These are phyloP conservation scores for Drosophila elegans DNA, from an alignment of 1,140 invertebrate genomes.

Conservation along the genomic window DNA sequence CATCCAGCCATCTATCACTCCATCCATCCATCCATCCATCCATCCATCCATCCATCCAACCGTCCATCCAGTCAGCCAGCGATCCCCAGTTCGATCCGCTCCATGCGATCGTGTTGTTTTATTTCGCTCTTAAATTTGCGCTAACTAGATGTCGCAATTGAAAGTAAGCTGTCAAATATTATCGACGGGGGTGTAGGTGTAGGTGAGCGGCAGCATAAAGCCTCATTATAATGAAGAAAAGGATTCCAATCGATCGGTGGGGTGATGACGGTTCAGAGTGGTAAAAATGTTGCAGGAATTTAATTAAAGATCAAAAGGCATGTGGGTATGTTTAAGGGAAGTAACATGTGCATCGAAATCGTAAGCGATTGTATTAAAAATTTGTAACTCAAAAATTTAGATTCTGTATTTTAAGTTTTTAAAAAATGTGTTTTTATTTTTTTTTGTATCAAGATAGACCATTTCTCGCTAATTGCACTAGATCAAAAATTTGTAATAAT, in stretches of 20 bases:
- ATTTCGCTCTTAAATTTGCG: constrained; percentile 79
- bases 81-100: constrained; percentile 32
- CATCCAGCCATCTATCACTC: constrained; percentile 70
- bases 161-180: constrained; percentile 80
- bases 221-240: constrained; percentile 48
- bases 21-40: constrained; percentile 27
- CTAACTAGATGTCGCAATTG: constrained; percentile 82
- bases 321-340: too few species aligned
- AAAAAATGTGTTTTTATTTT: too few species aligned
- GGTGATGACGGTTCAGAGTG: constrained; percentile 1
- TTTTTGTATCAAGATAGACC: too few species aligned
- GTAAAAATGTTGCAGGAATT: constrained; percentile 5
- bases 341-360: too few species aligned
- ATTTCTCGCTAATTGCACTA: too few species aligned
- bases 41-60: constrained; percentile 32
- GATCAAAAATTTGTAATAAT: too few species aligned
- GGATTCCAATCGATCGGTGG: constrained; percentile 12
- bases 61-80: constrained; percentile 42
- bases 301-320: background rate
- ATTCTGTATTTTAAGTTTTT: too few species aligned
- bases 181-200: constrained; percentile 29
- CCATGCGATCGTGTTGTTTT: constrained; percentile 75
- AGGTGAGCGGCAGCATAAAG: constrained; percentile 22
- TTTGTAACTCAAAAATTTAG: too few species aligned
- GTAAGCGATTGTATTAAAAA: too few species aligned